Evolutionary conservation across 2,797 vertebrate genomes (phyloP).

Genomic region (Sandelia bainsii): DNA sequence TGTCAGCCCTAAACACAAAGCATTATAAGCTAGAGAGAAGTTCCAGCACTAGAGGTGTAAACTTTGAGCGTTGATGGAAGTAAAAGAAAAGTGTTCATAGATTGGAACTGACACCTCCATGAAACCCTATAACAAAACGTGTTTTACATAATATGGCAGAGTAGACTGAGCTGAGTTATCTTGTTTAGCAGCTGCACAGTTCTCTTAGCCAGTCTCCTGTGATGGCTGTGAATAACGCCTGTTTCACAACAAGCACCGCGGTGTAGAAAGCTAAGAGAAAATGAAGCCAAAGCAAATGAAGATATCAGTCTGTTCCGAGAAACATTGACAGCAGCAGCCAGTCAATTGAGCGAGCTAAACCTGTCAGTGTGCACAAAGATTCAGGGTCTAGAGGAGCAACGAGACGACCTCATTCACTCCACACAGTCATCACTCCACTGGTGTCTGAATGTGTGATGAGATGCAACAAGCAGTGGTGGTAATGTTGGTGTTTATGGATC

Average conservation of each 20-base stretch:
- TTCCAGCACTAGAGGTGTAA: not conserved
- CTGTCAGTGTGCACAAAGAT: constrained; percentile 3
- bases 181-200: too few relatives aligned
- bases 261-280: not conserved
- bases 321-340: constrained; percentile 6
- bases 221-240: constrained; percentile 21
- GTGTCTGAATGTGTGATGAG: constrained; percentile 20
- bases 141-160: not conserved
- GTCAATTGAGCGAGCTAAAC: constrained; percentile 17
- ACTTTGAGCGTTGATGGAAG: not conserved
- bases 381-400: not conserved
- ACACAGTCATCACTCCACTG: not conserved
- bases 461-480: not conserved
- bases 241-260: constrained; percentile 9
- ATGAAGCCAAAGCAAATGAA: not conserved
- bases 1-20: not conserved
- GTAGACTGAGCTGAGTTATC: not conserved
- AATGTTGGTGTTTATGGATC: not conserved
- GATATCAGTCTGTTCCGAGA: constrained; percentile 1
- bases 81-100: not conserved
- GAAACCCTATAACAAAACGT: not conserved
- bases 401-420: constrained; percentile 4
- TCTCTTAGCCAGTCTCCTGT: not conserved
- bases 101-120: not conserved
- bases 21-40: not conserved